phyloP scores from a whole-genome alignment of 1,140 invertebrate species.

The Aethina tumida region DNA sequence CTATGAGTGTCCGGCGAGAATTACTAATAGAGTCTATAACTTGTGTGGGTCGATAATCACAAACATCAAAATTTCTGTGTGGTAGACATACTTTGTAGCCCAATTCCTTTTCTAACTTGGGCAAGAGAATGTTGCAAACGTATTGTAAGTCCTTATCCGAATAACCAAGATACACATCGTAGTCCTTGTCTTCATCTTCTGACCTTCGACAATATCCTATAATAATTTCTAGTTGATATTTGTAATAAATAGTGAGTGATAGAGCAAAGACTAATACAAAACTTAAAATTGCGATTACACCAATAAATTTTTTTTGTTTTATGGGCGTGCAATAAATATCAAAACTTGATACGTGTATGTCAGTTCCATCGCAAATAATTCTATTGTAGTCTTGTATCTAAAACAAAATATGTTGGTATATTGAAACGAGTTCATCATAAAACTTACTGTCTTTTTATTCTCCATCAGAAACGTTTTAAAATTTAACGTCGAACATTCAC shows the following conservation, averaged over 20 bases:
- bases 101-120: slow-evolving; percentile 51
- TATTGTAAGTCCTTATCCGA: slow-evolving; percentile 72
- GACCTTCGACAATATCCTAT: slow-evolving; percentile 57
- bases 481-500: slow-evolving; percentile 16
- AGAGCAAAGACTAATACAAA: slow-evolving; percentile 9
- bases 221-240: slow-evolving; percentile 51
- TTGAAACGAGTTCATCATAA: neutral
- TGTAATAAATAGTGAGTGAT: slow-evolving; percentile 46
- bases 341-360: slow-evolving; percentile 5
- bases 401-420: no score
- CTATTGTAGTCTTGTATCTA: slow-evolving; percentile 19
- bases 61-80: slow-evolving; percentile 67
- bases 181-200: slow-evolving; percentile 68
- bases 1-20: slow-evolving; percentile 71
- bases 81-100: slow-evolving; percentile 67
- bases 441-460: slow-evolving; percentile 12
- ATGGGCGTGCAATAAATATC: no score
- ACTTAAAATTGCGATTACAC: slow-evolving; percentile 6
- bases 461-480: slow-evolving; percentile 16
- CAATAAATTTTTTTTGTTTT: slow-evolving; percentile 1
- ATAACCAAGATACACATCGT: slow-evolving; percentile 83
- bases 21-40: slow-evolving; percentile 68
- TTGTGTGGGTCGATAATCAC: slow-evolving; percentile 68
- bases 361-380: slow-evolving; percentile 6
- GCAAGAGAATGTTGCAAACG: slow-evolving; percentile 55